Conservation (phyloP, 2,888 invertebrate genomes). For the Platynereis dumerilii region DNA sequence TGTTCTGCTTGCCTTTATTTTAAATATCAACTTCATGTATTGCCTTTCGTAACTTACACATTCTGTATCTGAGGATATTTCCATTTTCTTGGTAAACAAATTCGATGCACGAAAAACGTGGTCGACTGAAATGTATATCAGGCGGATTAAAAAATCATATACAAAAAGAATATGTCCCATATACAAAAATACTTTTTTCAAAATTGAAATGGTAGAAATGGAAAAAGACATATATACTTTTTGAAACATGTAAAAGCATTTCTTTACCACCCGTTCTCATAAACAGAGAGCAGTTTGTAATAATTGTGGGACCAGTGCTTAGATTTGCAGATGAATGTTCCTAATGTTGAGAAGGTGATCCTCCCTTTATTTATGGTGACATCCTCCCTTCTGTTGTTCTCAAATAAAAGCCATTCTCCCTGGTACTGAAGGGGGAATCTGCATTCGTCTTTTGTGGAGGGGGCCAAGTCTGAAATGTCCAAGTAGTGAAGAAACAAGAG, state of each 20-base stretch:
- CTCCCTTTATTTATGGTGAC: slow-evolving; percentile 14
- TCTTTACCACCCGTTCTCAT: slow-evolving; percentile 25
- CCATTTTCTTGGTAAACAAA: slow-evolving; percentile 24
- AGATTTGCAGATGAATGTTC: slow-evolving; percentile 23
- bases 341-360: slow-evolving; percentile 15
- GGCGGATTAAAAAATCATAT: background rate
- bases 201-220: too few species aligned
- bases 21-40: too few species aligned
- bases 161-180: too few species aligned
- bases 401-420: slow-evolving; percentile 23
- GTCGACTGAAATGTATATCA: slow-evolving; percentile 13
- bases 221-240: too few species aligned
- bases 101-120: slow-evolving; percentile 19
- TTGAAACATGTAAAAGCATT: too few species aligned
- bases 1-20: too few species aligned
- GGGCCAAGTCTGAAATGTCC: slow-evolving; percentile 12
- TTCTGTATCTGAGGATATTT: slow-evolving; percentile 14
- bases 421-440: slow-evolving; percentile 20
- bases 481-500: too few species aligned
- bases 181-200: too few species aligned
- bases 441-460: slow-evolving; percentile 16
- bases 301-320: slow-evolving; percentile 24
- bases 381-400: slow-evolving; percentile 18
- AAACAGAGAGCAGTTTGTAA: slow-evolving; percentile 20
- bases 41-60: slow-evolving; percentile 13